Percentiles rank a stretch among this genome's conserved stretches.
Conservation (phyloP, 1,140 invertebrate species). For the Drosophila prosaltans region DNA sequence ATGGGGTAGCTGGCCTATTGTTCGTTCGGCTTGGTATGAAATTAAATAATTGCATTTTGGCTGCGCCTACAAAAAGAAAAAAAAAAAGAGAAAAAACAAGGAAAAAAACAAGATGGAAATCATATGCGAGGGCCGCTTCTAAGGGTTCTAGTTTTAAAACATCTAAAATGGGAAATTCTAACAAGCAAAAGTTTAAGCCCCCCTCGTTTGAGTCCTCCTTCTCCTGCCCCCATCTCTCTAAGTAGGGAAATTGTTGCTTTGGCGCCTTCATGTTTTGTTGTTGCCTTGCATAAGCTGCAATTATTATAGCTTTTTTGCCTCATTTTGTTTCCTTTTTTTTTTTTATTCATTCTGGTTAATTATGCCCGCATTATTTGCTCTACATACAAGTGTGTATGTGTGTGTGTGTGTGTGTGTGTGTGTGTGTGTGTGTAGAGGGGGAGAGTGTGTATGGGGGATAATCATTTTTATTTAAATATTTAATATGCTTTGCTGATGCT, state of each 20-base stretch:
- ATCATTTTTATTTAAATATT: constrained; percentile 61
- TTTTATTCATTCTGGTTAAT: constrained; percentile 60
- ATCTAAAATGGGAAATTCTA: too few relatives aligned
- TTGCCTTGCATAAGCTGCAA: constrained; percentile 30
- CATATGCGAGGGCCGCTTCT: constrained; percentile 4
- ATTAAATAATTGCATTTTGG: constrained; percentile 76
- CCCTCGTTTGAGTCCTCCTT: not conserved
- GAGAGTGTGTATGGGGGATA: not conserved
- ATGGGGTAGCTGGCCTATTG: constrained; percentile 36
- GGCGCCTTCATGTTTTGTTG: constrained; percentile 4
- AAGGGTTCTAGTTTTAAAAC: not conserved
- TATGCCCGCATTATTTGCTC: constrained; percentile 73
- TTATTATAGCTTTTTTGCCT: constrained; percentile 7
- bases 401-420: constrained; percentile 1
- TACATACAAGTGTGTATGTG: not conserved
- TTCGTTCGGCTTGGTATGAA: constrained; percentile 37
- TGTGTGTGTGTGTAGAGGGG: not conserved
- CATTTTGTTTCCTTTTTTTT: constrained; percentile 4
- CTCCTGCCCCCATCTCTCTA: not conserved
- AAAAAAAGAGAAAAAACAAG: constrained; percentile 23
- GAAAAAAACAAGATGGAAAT: not conserved
- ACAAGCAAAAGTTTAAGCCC: too few relatives aligned
- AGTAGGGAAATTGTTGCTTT: not conserved
- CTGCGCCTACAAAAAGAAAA: constrained; percentile 56
- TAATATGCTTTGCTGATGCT: constrained; percentile 62